Evolutionary conservation across 2,797 vertebrate species (phyloP), one percentile per base, ranked within the genome.

Genomic region (Triplophysa yarkandensis): DNA sequence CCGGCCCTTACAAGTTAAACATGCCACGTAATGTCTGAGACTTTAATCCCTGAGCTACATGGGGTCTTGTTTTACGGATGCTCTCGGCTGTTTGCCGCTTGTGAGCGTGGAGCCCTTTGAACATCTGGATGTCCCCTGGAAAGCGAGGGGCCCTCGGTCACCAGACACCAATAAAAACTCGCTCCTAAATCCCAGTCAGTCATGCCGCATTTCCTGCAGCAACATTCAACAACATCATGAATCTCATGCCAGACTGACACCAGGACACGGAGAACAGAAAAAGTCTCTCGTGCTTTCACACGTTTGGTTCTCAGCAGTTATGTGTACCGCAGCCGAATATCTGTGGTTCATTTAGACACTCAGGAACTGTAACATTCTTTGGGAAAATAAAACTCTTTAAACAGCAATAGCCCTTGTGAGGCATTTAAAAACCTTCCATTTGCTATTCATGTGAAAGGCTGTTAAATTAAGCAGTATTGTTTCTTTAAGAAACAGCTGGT

Each of bases 91-190:
- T 62, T 55, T 74, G 48, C 44, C 16, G 16, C 55, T 72, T 41
- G 63, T 61, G 27, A 67, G 23, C 6, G 1, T 7, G 6, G 27
- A 39, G 25, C 19, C 32, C 62, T 61, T 46, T 34, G 13, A 74
- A 65, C 61, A 57, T 74, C 61, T 65, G 50, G 50, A 32, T 9
- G 6, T 55, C 46, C 46, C 55, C 34, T 54, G 19, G n/a, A 52
- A 41, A 34, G n/a, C 9, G 46, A 63, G 36, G 21, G 32, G 36
- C 55, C 46, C 34, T 41, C 17, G 1, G 61, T 34, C 54, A 64
- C 74, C 30, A 34, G 68, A 70, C 32, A 61, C 58, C 60, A 73
- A 43, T 44, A 50, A 55, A 70, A 76, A 69, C 57, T 64, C 46
- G 60, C 64, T 32, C 34, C 57, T 13, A 27, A 73, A 77, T 71